These are phyloP conservation scores for Nannobrachium achirus DNA, from an alignment of 2,113 vertebrate genomes.

Conservation along the genomic window DNA sequence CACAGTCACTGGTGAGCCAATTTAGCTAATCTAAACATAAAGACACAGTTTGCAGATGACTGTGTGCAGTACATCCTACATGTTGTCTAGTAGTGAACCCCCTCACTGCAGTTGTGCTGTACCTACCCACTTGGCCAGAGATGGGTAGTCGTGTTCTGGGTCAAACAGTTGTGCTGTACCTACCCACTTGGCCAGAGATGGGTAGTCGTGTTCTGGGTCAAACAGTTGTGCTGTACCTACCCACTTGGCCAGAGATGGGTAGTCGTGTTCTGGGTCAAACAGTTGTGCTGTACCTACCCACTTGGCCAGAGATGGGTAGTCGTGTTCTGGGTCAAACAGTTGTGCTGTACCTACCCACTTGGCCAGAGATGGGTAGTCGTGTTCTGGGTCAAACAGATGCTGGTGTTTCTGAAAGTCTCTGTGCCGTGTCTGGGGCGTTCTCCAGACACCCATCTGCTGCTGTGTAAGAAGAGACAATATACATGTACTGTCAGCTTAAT, in stretches of 20 bases:
- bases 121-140: constrained; percentile 93
- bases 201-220: constrained; percentile 95
- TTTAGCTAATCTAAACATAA: too few relatives aligned
- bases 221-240: too few relatives aligned
- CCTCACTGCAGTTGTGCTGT: background rate
- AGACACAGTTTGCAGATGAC: too few relatives aligned
- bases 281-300: constrained; percentile 86
- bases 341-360: constrained; percentile 97
- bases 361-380: constrained; percentile 89
- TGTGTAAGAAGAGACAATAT: constrained; percentile 46
- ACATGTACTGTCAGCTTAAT: background rate
- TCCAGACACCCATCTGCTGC: constrained; percentile 92
- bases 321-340: constrained; percentile 95
- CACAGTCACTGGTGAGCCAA: too few relatives aligned
- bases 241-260: too few relatives aligned
- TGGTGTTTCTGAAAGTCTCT: constrained; percentile 95
- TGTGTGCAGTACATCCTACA: too few relatives aligned
- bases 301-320: constrained; percentile 83
- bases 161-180: constrained; percentile 93
- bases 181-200: constrained; percentile 91
- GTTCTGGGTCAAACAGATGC: constrained; percentile 93
- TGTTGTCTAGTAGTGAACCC: too few relatives aligned
- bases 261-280: too few relatives aligned
- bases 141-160: constrained; percentile 93
- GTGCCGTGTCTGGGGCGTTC: constrained; percentile 93